A percentile compares a stretch with the other conserved stretches of the same genome.
Evolutionary conservation across 2,888 invertebrate genomes (phyloP).

Genomic region (Drosophila mayaguana): DNA sequence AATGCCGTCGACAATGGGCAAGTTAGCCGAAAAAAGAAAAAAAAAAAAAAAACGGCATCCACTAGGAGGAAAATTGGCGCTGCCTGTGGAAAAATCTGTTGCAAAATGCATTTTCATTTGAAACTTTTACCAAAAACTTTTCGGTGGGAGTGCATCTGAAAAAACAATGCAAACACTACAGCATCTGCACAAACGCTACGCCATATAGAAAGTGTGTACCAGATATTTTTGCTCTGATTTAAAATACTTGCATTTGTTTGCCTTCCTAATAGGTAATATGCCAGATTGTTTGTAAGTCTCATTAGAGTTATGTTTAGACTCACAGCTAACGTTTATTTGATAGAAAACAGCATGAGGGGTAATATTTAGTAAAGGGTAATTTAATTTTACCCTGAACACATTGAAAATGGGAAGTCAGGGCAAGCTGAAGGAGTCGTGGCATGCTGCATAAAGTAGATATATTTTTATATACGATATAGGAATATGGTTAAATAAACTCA

Average conservation of each 20-base stretch:
- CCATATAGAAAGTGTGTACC: constrained; percentile 12
- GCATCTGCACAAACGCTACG: constrained; percentile 26
- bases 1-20: constrained; percentile 58
- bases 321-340: neutral
- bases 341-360: neutral
- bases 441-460: too few species aligned
- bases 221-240: constrained; percentile 32
- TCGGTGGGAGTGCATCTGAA: constrained; percentile 44
- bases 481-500: too few species aligned
- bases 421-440: neutral
- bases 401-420: too few species aligned
- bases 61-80: constrained; percentile 34
- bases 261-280: constrained; percentile 32
- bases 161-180: constrained; percentile 56
- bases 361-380: neutral
- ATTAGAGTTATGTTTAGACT: neutral
- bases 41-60: constrained; percentile 1
- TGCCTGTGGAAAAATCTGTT: constrained; percentile 69
- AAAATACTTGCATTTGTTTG: constrained; percentile 27
- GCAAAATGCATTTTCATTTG: constrained; percentile 78
- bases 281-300: constrained; percentile 8
- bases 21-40: constrained; percentile 44
- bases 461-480: too few species aligned
- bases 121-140: constrained; percentile 69
- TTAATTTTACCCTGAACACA: neutral